phyloP scores from a whole-genome alignment of 1,140 invertebrate species.

The Pectinophora gossypiella region DNA sequence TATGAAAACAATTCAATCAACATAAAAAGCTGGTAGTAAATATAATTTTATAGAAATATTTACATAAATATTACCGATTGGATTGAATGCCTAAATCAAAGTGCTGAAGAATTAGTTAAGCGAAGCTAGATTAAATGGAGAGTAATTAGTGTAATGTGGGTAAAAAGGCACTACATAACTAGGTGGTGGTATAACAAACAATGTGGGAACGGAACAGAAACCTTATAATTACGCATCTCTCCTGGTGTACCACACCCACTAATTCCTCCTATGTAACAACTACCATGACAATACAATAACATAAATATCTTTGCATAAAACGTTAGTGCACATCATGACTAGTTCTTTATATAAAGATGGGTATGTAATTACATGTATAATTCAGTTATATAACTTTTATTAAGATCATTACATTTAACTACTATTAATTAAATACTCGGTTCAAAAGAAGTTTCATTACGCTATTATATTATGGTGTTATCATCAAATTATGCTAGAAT shows the following conservation, averaged over 20 bases:
- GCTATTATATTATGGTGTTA: conserved; percentile 71
- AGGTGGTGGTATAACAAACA: not conserved
- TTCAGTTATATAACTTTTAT: conserved; percentile 53
- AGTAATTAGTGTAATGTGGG: not conserved
- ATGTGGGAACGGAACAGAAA: not conserved
- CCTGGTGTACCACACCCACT: no score
- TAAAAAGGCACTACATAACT: not conserved
- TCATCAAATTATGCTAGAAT: conserved; percentile 72
- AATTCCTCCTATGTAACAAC: no score
- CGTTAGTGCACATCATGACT: conserved; percentile 39
- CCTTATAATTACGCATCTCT: not conserved
- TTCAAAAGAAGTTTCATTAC: conserved; percentile 60
- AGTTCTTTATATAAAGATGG: conserved; percentile 37
- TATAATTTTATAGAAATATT: no score
- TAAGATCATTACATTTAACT: conserved; percentile 65
- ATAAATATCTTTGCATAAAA: not conserved
- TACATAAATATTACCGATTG: not conserved
- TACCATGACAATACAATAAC: no score
- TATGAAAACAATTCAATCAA: no score
- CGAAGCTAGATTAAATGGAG: not conserved
- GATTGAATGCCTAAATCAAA: not conserved
- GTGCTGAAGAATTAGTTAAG: not conserved
- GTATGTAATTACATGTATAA: conserved; percentile 41
- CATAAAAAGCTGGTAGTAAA: no score
- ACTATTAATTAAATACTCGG: conserved; percentile 58